Percentiles rank a stretch among this genome's conserved stretches.
Evolutionary conservation across 2,888 invertebrate species (phyloP).

Genomic region (Leptopilina myrica): DNA sequence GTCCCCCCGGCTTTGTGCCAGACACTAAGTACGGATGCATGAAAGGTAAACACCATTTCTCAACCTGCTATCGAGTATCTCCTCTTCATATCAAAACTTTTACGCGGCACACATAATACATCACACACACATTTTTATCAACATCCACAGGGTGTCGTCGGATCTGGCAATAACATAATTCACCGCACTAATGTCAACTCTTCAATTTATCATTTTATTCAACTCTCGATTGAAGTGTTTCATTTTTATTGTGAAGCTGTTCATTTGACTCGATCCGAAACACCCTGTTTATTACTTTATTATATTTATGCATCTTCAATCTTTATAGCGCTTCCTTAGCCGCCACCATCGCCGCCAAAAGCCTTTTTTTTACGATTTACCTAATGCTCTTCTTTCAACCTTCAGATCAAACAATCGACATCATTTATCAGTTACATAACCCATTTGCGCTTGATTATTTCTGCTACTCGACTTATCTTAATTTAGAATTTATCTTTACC

Average conservation of each 20-base stretch:
- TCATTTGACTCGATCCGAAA: background rate
- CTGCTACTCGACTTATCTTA: conserved; percentile 6
- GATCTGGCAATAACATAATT: too few species aligned
- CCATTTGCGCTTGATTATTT: conserved; percentile 9
- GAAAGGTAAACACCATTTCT: conserved; percentile 88
- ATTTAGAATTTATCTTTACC: background rate
- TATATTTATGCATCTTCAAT: conserved; percentile 17
- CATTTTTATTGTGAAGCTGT: too few species aligned
- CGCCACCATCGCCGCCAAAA: conserved; percentile 22
- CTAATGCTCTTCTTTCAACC: conserved; percentile 12
- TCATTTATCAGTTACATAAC: conserved; percentile 13
- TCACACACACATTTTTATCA: too few species aligned
- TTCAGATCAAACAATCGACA: conserved; percentile 29
- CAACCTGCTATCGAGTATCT: conserved; percentile 54
- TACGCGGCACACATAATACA: conserved; percentile 25
- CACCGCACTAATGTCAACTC: too few species aligned
- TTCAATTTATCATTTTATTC: too few species aligned
- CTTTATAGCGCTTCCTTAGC: conserved; percentile 37
- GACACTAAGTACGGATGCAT: conserved; percentile 96
- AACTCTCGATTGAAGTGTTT: too few species aligned
- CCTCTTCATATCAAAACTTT: conserved; percentile 28
- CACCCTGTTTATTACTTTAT: background rate
- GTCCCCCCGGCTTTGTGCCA: conserved; percentile 94
- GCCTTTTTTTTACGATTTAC: conserved; percentile 9
- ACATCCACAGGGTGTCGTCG: too few species aligned